These are phyloP conservation scores for Yponomeuta evonymella DNA, from an alignment of 2,888 invertebrate species.

Conservation along the genomic window DNA sequence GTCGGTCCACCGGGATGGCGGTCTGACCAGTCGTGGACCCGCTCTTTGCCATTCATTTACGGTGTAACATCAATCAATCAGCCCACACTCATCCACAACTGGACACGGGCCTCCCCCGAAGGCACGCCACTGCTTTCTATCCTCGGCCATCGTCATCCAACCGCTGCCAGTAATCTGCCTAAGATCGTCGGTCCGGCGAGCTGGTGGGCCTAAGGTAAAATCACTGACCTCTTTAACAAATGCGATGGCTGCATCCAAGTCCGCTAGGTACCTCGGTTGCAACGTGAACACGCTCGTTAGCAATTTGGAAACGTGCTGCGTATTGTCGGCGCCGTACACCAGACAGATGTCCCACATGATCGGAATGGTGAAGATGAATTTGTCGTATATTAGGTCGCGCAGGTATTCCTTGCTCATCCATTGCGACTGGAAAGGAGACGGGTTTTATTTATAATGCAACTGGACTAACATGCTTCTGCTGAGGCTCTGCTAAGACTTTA, in stretches of 20 bases:
- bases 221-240: slow-evolving; percentile 71
- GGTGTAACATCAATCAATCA: no score
- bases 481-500: no score
- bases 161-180: no score
- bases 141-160: no score
- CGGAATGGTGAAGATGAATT: slow-evolving; percentile 89
- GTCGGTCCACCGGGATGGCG: no score
- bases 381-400: slow-evolving; percentile 83
- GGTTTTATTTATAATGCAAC: background rate
- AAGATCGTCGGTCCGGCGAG: no score
- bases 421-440: slow-evolving; percentile 49
- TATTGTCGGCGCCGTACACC: slow-evolving; percentile 82
- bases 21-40: no score
- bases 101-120: no score
- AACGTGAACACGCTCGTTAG: slow-evolving; percentile 79
- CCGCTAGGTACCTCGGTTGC: slow-evolving; percentile 80
- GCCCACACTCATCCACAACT: no score
- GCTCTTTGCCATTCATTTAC: no score
- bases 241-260: slow-evolving; percentile 68
- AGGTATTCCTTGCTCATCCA: slow-evolving; percentile 81
- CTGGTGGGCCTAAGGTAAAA: background rate
- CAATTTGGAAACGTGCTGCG: slow-evolving; percentile 76
- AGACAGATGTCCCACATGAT: slow-evolving; percentile 87
- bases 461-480: background rate
- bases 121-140: no score